Conservation (phyloP, 2,113 vertebrate genomes). For the Myxocyprinus asiaticus region DNA sequence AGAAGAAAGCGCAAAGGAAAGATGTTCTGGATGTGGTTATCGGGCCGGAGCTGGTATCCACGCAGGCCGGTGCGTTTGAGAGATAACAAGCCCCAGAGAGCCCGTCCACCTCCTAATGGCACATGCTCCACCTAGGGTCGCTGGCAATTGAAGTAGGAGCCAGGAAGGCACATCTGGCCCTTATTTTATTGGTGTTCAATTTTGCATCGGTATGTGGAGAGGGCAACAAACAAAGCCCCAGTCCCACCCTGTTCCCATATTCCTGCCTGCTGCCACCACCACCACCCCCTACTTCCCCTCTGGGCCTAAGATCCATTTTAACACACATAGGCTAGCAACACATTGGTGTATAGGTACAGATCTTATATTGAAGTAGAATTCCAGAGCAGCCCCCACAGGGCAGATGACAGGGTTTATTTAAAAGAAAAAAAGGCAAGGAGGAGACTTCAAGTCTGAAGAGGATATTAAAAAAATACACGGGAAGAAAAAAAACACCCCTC, state of each 20-base stretch:
- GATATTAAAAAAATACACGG: constrained; percentile 81
- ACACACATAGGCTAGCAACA: constrained; percentile 57
- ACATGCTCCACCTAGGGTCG: constrained; percentile 58
- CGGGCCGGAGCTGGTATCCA: constrained; percentile 62
- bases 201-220: constrained; percentile 69
- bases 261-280: constrained; percentile 36
- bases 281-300: constrained; percentile 19
- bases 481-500: constrained; percentile 61
- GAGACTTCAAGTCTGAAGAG: constrained; percentile 78
- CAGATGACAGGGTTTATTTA: constrained; percentile 75
- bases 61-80: constrained; percentile 55
- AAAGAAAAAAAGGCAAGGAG: constrained; percentile 63
- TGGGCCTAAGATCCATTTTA: constrained; percentile 58
- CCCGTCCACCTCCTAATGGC: constrained; percentile 62
- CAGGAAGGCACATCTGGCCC: constrained; percentile 77
- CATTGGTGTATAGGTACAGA: constrained; percentile 71
- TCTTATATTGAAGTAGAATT: constrained; percentile 72
- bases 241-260: constrained; percentile 72
- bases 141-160: constrained; percentile 68
- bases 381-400: constrained; percentile 69
- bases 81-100: constrained; percentile 66
- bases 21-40: constrained; percentile 74
- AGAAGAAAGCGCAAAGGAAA: constrained; percentile 35
- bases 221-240: constrained; percentile 74
- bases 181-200: constrained; percentile 76